Percentiles rank a stretch among this genome's conserved stretches.
phyloP scores from a whole-genome alignment of 2,113 vertebrate genomes.

The Etia nguti region DNA sequence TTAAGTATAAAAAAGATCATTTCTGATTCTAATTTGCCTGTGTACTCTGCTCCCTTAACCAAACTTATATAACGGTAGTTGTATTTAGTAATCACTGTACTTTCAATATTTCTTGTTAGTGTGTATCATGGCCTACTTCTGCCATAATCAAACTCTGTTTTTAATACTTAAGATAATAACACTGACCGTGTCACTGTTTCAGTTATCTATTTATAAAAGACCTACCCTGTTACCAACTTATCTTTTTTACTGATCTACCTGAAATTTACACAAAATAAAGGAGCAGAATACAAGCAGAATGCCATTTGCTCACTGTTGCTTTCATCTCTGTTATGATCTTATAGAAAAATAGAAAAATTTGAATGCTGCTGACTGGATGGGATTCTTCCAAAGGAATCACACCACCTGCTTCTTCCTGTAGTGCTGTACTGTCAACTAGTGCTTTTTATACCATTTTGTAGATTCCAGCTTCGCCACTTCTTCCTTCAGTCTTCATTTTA shows the following conservation, averaged over 20 bases:
- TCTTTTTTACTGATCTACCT: neutral
- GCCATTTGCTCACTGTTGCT: neutral
- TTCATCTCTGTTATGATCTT: neutral
- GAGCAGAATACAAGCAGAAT: conserved; percentile 51
- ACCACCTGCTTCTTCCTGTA: conserved; percentile 19
- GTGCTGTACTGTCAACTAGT: neutral
- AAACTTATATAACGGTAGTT: neutral
- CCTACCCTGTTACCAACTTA: neutral
- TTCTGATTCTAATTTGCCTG: conserved; percentile 8
- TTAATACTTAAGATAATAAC: neutral
- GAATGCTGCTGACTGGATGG: conserved; percentile 21
- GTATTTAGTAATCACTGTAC: neutral
- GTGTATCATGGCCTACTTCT: neutral
- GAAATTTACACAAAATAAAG: neutral
- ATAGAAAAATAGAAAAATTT: neutral
- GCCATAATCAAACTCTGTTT: neutral
- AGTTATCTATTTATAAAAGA: neutral
- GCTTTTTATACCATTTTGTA: neutral
- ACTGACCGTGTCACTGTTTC: neutral
- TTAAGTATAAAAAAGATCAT: neutral
- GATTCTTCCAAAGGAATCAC: conserved; percentile 27
- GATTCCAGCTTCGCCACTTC: neutral
- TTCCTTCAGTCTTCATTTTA: neutral
- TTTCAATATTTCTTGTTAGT: neutral
- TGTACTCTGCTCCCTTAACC: conserved; percentile 36